Evolutionary conservation across 2,797 vertebrate genomes (phyloP), one percentile per base, ranked within the genome.

Genomic region (Falco naumanni): DNA sequence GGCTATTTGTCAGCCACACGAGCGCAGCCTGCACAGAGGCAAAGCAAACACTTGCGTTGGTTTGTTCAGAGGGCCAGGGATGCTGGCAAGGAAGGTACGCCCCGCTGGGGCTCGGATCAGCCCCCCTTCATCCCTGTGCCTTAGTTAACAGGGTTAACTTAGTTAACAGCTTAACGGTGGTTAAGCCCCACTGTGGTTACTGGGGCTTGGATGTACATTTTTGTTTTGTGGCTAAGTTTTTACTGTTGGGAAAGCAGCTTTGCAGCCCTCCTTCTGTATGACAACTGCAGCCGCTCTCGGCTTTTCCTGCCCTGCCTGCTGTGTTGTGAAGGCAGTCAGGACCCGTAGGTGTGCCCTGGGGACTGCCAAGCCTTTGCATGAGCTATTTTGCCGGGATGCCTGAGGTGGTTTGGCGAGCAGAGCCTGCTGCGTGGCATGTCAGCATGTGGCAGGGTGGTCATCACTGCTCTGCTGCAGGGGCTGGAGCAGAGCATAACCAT

Each of bases 1-100:
- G 82, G 89, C 81, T 79, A 6, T 93, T 95, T 95, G 87, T 95
- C 84, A 95, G 78, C 87, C 48, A 7, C 90, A 56, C 34, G 8
- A 95, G 90, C 10, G 3, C 76, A 81, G 93, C 82, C 82, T 1
- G 31, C 56, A 24, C 76, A 0, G n/a, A 94, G 82, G 93, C 93
- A 86, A 64, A 59, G 74, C 56, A 75, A 85, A 71, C 70, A 50
- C 16, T 37, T 75, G 81, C 4, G 8, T 48, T 63, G 89, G 65
- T 92, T 78, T 92, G 65, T 78, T 89, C 72, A 70, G 47, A 74
- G 47, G 61, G 78, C 71, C 57, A 11, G 78, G 57, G 94, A 78
- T 93, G 89, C 57, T 95, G 89, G 81, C 75, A 69, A 80, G 75
- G 64, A 90, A 71, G 68, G 51, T 83, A 9, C 1, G 4, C 31